Evolutionary conservation across 2,797 vertebrate species (phyloP), one percentile per base, ranked within the genome.

Genomic region (Eidolon dupreanum): DNA sequence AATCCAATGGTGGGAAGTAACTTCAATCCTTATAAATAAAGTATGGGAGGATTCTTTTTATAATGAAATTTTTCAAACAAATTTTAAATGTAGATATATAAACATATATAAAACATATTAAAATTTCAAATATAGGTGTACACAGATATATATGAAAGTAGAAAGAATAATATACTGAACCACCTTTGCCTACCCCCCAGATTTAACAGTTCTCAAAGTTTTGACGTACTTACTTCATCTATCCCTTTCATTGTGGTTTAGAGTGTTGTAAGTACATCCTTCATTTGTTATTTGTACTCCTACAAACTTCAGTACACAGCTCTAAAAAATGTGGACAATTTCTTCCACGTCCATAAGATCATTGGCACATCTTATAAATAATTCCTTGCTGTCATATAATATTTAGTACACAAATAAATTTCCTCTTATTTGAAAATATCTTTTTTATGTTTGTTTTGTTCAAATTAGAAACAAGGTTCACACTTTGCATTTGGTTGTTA

Each of bases 361-460:
- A 31, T 66, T 36, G 63, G 6, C 41, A 78, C 46, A 51, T 61
- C 43, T 33, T 93, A 3, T n/a, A 86, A 43, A 66, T 86, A 51
- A 92, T 77, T 71, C 28, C 61, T 77, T 92, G 31, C 12, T 82
- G 9, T 90, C 49, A 51, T 53, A 36, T 82, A 70, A n/a, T 61
- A 33, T 57, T 6, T 65, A 89, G 26, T 79, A 38, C 20, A 24
- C 57, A 59, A 59, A 15, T 59, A 88, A 9, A 70, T 84, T 71
- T 82, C 55, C 12, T 55, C 22, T 83, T 87, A 78, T n/a, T 78
- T 93, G 71, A 57, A 65, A 88, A 2, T 77, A 49, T 71, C 31
- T 49, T 66, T 89, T 75, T 90, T 90, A 73, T n/a, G n/a, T 66
- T 75, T 88, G 74, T 16, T 88, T 59, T 96, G 41, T 74, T 77